Conservation (phyloP, 2,888 invertebrate genomes). For the Lottia scabra region DNA sequence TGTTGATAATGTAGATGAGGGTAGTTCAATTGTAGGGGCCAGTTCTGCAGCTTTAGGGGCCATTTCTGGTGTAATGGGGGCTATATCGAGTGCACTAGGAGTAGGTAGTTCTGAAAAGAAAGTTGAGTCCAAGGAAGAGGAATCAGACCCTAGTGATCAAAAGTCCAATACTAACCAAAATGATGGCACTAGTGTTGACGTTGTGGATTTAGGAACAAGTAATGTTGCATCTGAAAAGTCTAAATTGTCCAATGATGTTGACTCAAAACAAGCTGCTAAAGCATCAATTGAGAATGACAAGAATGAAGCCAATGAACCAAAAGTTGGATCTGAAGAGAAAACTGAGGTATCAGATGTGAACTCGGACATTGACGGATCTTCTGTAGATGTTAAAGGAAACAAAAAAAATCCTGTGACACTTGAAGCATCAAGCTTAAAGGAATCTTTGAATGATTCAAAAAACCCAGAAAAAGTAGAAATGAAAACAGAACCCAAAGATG, state of each 20-base stretch:
- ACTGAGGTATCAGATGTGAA: not conserved
- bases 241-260: not conserved
- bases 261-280: too few relatives aligned
- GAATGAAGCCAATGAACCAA: too few relatives aligned
- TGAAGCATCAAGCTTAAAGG: too few relatives aligned
- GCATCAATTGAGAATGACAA: too few relatives aligned
- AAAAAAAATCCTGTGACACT: too few relatives aligned
- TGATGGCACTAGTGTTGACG: conserved; percentile 3
- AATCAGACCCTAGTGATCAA: not conserved
- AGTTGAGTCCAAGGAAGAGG: too few relatives aligned
- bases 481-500: not conserved
- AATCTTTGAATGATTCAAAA: too few relatives aligned
- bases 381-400: too few relatives aligned
- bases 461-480: conserved; percentile 3
- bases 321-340: not conserved
- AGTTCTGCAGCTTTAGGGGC: not conserved
- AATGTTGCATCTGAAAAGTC: conserved; percentile 4
- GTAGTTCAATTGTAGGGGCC: too few relatives aligned
- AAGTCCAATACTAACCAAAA: too few relatives aligned
- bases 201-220: conserved; percentile 6
- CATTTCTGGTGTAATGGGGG: not conserved
- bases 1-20: too few relatives aligned
- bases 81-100: not conserved
- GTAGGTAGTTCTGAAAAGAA: not conserved
- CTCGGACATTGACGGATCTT: not conserved